Conservation (phyloP, 2,113 vertebrate genomes). For the Pterocles burchelli region DNA sequence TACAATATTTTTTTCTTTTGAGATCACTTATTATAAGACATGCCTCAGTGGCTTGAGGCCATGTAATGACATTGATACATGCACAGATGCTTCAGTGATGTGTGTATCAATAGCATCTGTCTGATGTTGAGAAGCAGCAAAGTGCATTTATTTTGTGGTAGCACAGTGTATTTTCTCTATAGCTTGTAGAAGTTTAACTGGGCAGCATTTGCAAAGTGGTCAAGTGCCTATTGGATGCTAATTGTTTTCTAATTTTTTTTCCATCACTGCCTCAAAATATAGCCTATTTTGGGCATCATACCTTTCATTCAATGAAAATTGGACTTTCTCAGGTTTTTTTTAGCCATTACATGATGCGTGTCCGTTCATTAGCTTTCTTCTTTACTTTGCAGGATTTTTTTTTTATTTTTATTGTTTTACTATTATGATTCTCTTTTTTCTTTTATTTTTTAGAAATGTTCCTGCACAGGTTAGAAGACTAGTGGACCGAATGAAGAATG, state of each 20-base stretch:
- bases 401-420: background rate
- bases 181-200: background rate
- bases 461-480: conserved; percentile 57
- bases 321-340: background rate
- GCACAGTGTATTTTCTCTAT: background rate
- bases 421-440: background rate
- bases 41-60: background rate
- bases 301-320: background rate
- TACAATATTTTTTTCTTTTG: background rate
- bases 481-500: conserved; percentile 68
- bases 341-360: background rate
- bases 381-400: background rate
- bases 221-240: background rate
- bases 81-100: background rate
- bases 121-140: background rate
- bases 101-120: background rate
- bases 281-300: background rate
- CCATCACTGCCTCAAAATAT: background rate
- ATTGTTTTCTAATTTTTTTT: background rate
- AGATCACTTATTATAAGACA: background rate
- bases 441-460: conserved; percentile 59
- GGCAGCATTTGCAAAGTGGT: background rate
- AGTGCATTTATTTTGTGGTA: background rate
- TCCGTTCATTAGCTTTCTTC: background rate
- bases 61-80: background rate